Evolutionary conservation across 2,888 invertebrate genomes (phyloP).

Genomic region (Drosophila koepferae): DNA sequence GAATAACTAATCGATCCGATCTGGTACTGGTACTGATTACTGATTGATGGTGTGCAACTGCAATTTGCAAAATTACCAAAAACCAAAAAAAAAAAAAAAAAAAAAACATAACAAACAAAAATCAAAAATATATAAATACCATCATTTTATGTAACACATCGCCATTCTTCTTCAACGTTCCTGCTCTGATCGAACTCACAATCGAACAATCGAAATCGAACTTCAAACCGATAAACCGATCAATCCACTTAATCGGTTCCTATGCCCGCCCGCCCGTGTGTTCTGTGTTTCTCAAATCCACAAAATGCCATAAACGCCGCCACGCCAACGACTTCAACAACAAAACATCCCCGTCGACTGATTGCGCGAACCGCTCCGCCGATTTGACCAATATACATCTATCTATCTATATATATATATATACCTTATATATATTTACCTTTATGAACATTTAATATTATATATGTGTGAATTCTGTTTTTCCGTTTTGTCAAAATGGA

Average conservation of each 20-base stretch:
- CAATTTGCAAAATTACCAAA: constrained; percentile 48
- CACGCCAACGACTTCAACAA: constrained; percentile 73
- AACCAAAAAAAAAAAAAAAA: constrained; percentile 10
- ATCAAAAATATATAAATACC: background rate
- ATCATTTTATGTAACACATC: constrained; percentile 45
- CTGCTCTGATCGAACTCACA: constrained; percentile 69
- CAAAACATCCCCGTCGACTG: constrained; percentile 76
- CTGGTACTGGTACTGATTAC: constrained; percentile 78
- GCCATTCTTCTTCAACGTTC: constrained; percentile 77
- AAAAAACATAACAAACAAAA: constrained; percentile 13
- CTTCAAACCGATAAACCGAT: constrained; percentile 39
- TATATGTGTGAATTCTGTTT: constrained; percentile 26
- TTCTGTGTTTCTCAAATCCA: constrained; percentile 49
- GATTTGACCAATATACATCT: constrained; percentile 61
- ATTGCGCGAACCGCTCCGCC: constrained; percentile 71
- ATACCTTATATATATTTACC: constrained; percentile 25
- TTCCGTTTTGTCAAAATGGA: constrained; percentile 22
- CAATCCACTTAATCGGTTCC: constrained; percentile 36
- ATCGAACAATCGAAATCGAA: constrained; percentile 48
- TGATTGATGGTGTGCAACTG: constrained; percentile 78
- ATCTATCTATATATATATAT: constrained; percentile 36
- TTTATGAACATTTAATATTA: constrained; percentile 26
- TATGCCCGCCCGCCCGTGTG: constrained; percentile 51
- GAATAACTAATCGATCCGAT: constrained; percentile 68
- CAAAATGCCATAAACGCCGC: constrained; percentile 61